Percentiles rank a stretch among this genome's conserved stretches.
Conservation (phyloP, 2,113 vertebrate genomes). For the Dunckerocampus dactyliophorus region DNA sequence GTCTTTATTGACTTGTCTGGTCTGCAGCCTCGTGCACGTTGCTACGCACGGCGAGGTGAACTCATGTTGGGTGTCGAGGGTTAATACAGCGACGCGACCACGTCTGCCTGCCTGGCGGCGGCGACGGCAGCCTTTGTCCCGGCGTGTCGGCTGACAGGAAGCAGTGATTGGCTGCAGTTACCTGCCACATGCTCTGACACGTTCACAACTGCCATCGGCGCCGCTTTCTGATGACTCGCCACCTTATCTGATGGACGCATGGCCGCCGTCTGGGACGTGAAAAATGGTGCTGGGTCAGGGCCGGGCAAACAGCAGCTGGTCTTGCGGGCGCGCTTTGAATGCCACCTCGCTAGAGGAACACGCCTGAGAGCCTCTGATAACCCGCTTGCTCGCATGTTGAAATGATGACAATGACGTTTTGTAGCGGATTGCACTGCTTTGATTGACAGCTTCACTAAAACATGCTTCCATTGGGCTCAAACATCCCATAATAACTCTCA, state of each 20-base stretch:
- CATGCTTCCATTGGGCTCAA: no score
- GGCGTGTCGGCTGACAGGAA: conserved; percentile 46
- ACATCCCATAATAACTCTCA: not conserved
- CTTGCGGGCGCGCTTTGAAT: not conserved
- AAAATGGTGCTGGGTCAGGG: not conserved
- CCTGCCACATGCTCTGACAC: conserved; percentile 53
- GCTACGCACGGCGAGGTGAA: not conserved
- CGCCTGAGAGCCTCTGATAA: conserved; percentile 1
- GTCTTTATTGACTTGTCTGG: conserved; percentile 4
- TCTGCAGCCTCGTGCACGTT: not conserved
- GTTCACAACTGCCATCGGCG: conserved; percentile 38
- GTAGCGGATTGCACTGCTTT: not conserved
- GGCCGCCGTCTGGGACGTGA: not conserved
- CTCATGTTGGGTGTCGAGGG: not conserved
- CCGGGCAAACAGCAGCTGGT: not conserved
- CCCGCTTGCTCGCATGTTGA: not conserved
- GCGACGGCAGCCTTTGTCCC: conserved; percentile 50
- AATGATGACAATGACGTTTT: not conserved
- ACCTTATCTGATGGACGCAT: conserved; percentile 7
- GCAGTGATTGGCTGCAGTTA: conserved; percentile 34
- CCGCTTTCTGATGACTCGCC: not conserved
- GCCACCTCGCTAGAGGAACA: not conserved
- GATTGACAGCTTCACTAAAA: conserved; percentile 1
- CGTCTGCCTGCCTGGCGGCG: conserved; percentile 36
- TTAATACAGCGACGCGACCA: conserved; percentile 40